Base-by-base conservation (phyloP, 2,888 invertebrate genomes). In the Chalcis sispes region DNA sequence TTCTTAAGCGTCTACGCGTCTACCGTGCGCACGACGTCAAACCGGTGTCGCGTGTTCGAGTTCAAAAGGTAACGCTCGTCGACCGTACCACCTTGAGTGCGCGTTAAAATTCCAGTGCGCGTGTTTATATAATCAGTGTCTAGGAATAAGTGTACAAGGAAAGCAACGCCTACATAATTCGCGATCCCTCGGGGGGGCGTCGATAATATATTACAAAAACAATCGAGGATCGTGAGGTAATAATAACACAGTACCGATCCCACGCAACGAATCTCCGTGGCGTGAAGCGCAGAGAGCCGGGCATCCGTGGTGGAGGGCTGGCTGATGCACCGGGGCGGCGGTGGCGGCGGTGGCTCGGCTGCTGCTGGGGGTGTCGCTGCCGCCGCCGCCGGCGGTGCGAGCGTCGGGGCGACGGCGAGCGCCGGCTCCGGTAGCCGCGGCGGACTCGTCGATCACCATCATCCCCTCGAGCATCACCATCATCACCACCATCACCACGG, bases 291-390 rank as follows among this genome's bases (percentile, higher is more conserved):
- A 2, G 8, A 4, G 15, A 15, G 8, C 42, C 7, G 2, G 7
- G n/a, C 25, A 10, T 82, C 80, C 84, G 87, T 83, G 82, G 86
- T 88, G 87, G 87, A 87, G 86, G 87, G 87, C 83, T 88, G 89
- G 84, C 82, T 95, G 94, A 95, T 95, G 91, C 95, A 95, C 89
- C 94, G 94, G 83, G 92, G 94, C 86, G 91, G 92, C 87, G 94
- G 93, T 80, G 93, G 93, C 86, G 91, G 94, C 93, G 85, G 94
- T 94, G n/a, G 29, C 29, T 27, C 65, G 78, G 78, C 73, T 78
- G 29, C 20, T 2, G 42, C 32, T 27, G 65, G 91, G 95, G 95
- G 91, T 95, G 95, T 89, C 93, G 94, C 82, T 92, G 94, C 85
- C 91, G 92, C 87, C 94, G 93, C 80, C 93, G 32, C 32, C 50